phyloP scores from a whole-genome alignment of 2,797 vertebrate species.

The Sebastes wilsoni region DNA sequence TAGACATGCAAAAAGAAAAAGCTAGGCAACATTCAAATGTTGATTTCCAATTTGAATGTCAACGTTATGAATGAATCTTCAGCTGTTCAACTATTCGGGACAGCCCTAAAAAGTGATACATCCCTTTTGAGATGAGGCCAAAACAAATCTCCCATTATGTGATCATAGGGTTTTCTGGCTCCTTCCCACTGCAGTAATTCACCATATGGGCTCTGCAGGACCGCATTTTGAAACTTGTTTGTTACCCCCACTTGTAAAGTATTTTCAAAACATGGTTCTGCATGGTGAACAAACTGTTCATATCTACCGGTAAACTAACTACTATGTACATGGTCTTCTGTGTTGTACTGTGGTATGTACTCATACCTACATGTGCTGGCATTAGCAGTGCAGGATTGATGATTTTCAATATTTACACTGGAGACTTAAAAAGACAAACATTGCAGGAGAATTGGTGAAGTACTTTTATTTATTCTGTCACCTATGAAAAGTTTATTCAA shows the following conservation, averaged over 20 bases:
- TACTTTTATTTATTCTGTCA: neutral
- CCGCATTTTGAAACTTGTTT: neutral
- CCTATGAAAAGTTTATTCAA: neutral
- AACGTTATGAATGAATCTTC: neutral
- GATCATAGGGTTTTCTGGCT: neutral
- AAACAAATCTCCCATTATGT: neutral
- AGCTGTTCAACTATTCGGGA: neutral
- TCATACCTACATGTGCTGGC: neutral
- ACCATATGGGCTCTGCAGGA: neutral
- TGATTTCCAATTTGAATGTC: accelerated
- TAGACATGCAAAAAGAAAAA: neutral
- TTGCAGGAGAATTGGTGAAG: neutral
- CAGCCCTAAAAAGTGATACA: neutral
- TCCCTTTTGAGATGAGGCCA: neutral
- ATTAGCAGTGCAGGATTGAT: neutral
- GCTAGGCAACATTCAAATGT: neutral
- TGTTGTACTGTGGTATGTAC: neutral
- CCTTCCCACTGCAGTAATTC: neutral
- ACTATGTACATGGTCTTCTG: neutral
- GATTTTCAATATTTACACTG: neutral
- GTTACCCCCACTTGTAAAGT: neutral
- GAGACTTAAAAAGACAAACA: neutral
- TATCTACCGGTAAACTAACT: neutral
- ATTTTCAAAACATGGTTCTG: neutral
- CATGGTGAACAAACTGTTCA: neutral